Base-by-base conservation (phyloP, 1,140 invertebrate genomes). In the Spodoptera litura region DNA sequence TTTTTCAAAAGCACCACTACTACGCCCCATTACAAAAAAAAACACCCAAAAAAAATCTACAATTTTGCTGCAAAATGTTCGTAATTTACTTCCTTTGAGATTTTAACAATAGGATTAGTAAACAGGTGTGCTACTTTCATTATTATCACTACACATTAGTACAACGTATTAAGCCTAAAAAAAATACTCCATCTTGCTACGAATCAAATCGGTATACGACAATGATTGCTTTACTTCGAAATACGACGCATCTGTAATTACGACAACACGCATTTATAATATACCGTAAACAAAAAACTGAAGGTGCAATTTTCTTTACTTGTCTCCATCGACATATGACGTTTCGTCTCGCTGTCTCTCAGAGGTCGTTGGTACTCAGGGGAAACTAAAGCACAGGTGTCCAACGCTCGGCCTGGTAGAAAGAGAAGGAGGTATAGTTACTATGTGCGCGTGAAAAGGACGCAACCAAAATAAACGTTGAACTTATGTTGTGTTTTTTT, bases 381-480 rank as follows among this genome's bases (percentile, higher is more conserved):
- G 93, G 92, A 94, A 93, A 93, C 91, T 94, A 91, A 94, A 93
- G 93, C 93, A 94, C 93, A 94, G 93, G 93, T 94, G 93, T 94
- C 92, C 93, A 94, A 88, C 93, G 93, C 90, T 94, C 92, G 88
- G 90, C 81, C 85, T 56, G 87, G 64, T 81, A 55, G 88, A 91
- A 73, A 74, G 86, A 88, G 92, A 92, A 27, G 59, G 81, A 51
- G 53, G 85, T 87, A 90, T 6, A 10, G 76, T 52, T 87, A 85
- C 66, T 6, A 4, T 1, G 2, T 12, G 20, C 12, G 91, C 44
- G 53, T 31, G 88, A 94, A 80, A 74, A 86, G 61, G 90, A 93
- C 84, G 83, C 88, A 88, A 94, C 90, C 85, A 94, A 94, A 94
- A 94, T 94, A 94, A 94, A 94, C 91, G 93, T 91, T 94, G 91